Evolutionary conservation across 2,888 invertebrate species (phyloP), one percentile per base, ranked within the genome.

Genomic region (Nesidiocoris tenuis): DNA sequence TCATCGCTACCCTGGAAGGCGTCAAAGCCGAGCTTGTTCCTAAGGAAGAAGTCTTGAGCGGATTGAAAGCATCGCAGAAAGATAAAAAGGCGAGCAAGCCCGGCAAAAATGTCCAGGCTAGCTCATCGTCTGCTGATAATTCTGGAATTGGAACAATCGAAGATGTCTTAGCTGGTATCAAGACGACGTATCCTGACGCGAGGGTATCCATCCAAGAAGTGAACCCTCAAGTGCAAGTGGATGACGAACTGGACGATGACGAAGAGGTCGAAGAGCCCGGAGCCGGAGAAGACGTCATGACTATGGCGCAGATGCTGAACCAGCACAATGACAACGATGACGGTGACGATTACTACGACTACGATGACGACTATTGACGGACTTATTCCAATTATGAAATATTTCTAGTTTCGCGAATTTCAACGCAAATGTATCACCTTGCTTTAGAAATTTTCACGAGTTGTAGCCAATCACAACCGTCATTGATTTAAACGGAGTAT

Each of bases 291-390:
- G 77, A 65, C 59, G 77, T 78, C 9, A 82, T 84, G 80, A 84
- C 84, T 1, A 82, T 85, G 22, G 81, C 84, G 70, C 82, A 85
- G 79, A 83, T 86, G 83, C 80, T 86, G 75, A 83, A 84, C 59
- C 84, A 85, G 55, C 90, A 89, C 80, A 87, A 88, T 75, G 88
- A 88, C 17, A 87, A 88, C 0, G 88, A 88, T 19, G 88, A 88
- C 0, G 89, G 89, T 24, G 88, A 88, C 7, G 88, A 89, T 65
- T 90, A 89, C 79, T 85, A 85, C 78, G 85, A 85, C 68, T 90
- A 91, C 74, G 91, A 92, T 78, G 91, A 91, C 75, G 88, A 87
- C 82, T 87, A 85, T 68, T 75, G 22, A 74, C 17, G 2, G 39
- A 3, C 18, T 19, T 39, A 5, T 5, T 39, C 24, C 64, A 23